Conservation (phyloP, 2,113 vertebrate genomes). For the Archocentrus centrarchus region DNA sequence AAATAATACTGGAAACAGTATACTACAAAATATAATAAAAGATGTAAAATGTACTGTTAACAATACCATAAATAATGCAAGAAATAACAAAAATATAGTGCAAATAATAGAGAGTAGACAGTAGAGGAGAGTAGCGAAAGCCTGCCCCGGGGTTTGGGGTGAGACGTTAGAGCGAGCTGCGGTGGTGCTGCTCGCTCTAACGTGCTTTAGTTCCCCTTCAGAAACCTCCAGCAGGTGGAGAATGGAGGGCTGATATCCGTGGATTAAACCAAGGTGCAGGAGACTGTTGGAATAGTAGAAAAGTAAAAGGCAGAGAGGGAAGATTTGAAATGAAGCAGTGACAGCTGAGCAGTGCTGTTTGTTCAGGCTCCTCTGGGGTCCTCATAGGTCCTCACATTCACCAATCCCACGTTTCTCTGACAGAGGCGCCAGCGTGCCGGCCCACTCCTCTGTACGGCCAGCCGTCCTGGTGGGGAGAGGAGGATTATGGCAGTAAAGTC, state of each 20-base stretch:
- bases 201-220: no score
- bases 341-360: not conserved
- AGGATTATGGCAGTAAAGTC: constrained; percentile 84
- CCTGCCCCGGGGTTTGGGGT: not conserved
- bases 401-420: not conserved
- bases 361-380: not conserved
- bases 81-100: not conserved
- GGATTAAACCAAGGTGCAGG: not conserved
- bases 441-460: constrained; percentile 94
- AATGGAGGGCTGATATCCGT: no score
- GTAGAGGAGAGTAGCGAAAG: not conserved
- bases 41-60: not conserved
- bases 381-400: not conserved
- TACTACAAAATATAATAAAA: not conserved
- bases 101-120: not conserved
- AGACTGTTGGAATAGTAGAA: not conserved
- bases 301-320: no score
- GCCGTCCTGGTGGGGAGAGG: constrained; percentile 98
- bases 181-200: no score
- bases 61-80: not conserved
- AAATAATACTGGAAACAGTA: not conserved
- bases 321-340: not conserved
- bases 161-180: not conserved
- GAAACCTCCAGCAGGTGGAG: no score
- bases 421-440: constrained; percentile 84